Conservation (phyloP, 1,140 invertebrate species). For the Nomia melanderi region DNA sequence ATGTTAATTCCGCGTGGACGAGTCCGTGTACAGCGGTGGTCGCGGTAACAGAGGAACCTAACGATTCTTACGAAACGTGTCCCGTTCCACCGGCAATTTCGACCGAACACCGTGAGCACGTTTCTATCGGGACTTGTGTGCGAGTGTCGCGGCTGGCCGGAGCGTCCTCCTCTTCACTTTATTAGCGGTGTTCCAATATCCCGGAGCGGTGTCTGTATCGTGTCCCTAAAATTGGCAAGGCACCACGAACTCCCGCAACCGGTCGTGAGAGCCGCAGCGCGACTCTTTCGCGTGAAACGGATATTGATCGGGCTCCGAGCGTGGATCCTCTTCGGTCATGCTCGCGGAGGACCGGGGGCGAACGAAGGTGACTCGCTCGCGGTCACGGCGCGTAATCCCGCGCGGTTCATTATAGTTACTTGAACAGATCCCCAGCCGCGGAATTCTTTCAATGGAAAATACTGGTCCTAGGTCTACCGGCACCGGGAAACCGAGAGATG, state of each 20-base stretch:
- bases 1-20: not conserved
- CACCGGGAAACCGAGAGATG: not conserved
- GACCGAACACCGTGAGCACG: not conserved
- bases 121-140: not conserved
- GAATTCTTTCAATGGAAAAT: not conserved
- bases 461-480: not conserved
- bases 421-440: not conserved
- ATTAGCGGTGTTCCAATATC: constrained; percentile 15
- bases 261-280: not conserved
- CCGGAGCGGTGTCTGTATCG: not conserved
- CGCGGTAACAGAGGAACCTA: not conserved
- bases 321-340: not conserved
- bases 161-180: not conserved
- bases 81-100: not conserved
- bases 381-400: not conserved
- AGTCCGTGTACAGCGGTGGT: not conserved
- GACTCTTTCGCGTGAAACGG: not conserved
- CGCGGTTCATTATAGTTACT: not conserved
- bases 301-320: not conserved
- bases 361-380: not conserved
- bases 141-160: not conserved
- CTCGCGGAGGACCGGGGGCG: not conserved
- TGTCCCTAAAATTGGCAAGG: constrained; percentile 3
- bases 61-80: constrained; percentile 12
- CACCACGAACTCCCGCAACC: not conserved